Conservation (phyloP, 2,888 invertebrate species). For the Metalampra italica region DNA sequence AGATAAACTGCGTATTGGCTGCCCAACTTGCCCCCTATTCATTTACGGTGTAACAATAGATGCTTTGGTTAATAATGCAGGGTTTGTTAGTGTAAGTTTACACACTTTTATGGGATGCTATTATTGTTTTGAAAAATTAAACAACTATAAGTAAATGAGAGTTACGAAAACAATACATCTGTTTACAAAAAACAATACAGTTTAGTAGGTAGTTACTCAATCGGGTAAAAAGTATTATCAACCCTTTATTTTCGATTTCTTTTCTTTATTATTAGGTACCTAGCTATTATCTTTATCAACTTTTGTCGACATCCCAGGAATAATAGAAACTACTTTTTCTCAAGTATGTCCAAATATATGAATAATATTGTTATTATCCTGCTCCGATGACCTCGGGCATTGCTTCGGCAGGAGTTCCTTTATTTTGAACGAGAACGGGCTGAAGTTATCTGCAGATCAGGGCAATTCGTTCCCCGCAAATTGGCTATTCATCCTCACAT, state of each 20-base stretch:
- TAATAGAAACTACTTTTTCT: neutral
- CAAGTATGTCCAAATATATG: neutral
- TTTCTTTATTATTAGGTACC: too few species aligned
- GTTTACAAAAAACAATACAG: too few species aligned
- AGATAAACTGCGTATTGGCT: conserved; percentile 13
- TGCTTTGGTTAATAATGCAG: neutral
- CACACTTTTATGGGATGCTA: too few species aligned
- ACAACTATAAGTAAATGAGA: too few species aligned
- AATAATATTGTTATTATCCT: neutral
- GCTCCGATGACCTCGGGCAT: neutral
- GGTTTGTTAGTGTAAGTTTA: too few species aligned
- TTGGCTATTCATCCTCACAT: conserved; percentile 62
- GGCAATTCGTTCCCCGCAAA: conserved; percentile 58
- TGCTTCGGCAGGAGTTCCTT: conserved; percentile 10
- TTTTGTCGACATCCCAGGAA: neutral
- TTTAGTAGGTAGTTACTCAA: too few species aligned
- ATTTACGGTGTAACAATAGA: neutral
- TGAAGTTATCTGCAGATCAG: conserved; percentile 49
- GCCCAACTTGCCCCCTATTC: neutral
- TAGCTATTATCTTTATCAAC: neutral
- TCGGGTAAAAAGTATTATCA: too few species aligned
- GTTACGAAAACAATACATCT: too few species aligned
- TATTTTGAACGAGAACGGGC: conserved; percentile 14
- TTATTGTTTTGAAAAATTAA: too few species aligned
- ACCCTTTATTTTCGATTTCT: too few species aligned